Percentiles rank a stretch among this genome's conserved stretches.
Conservation (phyloP, 2,888 invertebrate species). For the Agrochola litura region DNA sequence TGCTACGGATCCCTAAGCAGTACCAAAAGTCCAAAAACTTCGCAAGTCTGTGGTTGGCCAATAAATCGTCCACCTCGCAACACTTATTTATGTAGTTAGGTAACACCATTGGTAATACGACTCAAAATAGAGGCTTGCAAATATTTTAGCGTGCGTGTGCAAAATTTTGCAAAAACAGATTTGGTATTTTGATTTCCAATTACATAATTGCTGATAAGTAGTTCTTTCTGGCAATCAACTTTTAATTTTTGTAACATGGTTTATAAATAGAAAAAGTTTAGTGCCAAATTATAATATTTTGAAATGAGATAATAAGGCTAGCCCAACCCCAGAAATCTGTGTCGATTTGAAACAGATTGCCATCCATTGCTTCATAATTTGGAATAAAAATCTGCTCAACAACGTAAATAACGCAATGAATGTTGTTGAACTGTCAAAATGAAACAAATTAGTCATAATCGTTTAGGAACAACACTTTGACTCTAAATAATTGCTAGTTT, state of each 20-base stretch:
- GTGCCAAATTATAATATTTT: background rate
- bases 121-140: conserved; percentile 9
- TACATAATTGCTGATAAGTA: too few species aligned
- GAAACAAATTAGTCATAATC: too few species aligned
- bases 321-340: too few species aligned
- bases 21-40: background rate
- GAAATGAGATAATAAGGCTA: background rate
- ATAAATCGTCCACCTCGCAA: background rate
- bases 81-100: background rate
- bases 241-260: background rate
- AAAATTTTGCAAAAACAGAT: background rate
- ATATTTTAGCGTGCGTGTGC: background rate
- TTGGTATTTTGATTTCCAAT: background rate
- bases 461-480: too few species aligned
- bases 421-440: too few species aligned
- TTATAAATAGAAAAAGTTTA: too few species aligned
- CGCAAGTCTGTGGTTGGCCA: background rate
- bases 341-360: too few species aligned
- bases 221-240: background rate
- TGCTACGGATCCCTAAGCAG: background rate
- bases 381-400: too few species aligned
- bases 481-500: too few species aligned
- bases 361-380: too few species aligned
- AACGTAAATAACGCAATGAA: too few species aligned
- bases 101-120: background rate